Evolutionary conservation across 1,140 invertebrate species (phyloP).

Genomic region (Eueides isabella): DNA sequence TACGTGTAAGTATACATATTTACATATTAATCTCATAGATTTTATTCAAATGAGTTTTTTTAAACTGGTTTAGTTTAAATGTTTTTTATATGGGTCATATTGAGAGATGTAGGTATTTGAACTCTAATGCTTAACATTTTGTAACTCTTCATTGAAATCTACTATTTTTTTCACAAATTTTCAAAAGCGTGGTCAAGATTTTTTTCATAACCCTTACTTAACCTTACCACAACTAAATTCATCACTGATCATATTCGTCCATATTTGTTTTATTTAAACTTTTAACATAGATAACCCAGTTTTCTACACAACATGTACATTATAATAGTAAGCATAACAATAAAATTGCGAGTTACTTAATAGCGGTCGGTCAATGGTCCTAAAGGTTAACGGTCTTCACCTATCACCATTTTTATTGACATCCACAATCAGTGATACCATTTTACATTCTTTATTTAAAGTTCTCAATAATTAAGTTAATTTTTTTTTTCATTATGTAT

Average conservation of each 20-base stretch:
- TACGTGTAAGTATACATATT: constrained; percentile 88
- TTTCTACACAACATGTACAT: neutral
- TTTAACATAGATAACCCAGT: neutral
- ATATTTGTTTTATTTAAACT: neutral
- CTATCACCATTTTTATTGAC: constrained; percentile 20
- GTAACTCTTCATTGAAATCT: too few relatives aligned
- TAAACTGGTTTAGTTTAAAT: neutral
- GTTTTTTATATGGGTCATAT: too few relatives aligned
- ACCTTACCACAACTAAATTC: too few relatives aligned
- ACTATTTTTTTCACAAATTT: too few relatives aligned
- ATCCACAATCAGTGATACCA: neutral
- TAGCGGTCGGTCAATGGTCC: constrained; percentile 7
- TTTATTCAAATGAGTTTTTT: neutral
- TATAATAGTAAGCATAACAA: neutral
- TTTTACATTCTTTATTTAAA: neutral
- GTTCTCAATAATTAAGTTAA: too few relatives aligned
- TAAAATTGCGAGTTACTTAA: neutral
- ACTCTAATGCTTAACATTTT: too few relatives aligned
- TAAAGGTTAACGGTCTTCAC: constrained; percentile 14
- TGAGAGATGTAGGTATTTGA: too few relatives aligned
- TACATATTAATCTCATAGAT: neutral
- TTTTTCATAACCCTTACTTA: too few relatives aligned
- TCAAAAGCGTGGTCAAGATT: too few relatives aligned
- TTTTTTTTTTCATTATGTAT: too few relatives aligned
- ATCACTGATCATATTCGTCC: neutral